These are phyloP conservation scores for Alosa alosa DNA, from an alignment of 2,113 vertebrate species.

Conservation along the genomic window DNA sequence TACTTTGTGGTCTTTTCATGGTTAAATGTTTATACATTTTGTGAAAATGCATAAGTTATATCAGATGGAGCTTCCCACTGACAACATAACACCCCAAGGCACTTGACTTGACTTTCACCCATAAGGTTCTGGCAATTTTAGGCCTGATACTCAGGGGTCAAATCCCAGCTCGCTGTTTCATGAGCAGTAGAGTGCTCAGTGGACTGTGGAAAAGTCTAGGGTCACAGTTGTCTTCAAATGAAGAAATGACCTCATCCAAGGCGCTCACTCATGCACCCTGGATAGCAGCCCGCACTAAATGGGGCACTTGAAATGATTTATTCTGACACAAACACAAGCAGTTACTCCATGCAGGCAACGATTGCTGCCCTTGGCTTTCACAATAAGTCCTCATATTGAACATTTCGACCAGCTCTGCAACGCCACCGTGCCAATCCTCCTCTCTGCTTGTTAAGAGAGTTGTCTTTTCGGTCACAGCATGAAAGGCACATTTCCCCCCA, in stretches of 20 bases:
- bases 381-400: neutral
- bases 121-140: neutral
- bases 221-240: neutral
- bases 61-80: neutral
- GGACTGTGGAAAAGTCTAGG: neutral
- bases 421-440: neutral
- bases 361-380: neutral
- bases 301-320: slow-evolving; percentile 13
- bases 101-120: neutral
- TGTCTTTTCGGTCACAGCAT: neutral
- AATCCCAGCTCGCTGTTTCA: neutral
- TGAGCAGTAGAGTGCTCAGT: slow-evolving; percentile 12
- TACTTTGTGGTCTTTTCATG: neutral
- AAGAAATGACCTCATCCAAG: neutral
- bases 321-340: neutral
- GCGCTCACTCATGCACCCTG: neutral
- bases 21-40: neutral
- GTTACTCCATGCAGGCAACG: neutral
- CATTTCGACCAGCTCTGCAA: neutral
- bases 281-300: neutral
- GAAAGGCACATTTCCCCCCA: neutral
- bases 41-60: neutral
- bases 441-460: neutral
- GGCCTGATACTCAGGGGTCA: neutral
- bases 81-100: slow-evolving; percentile 5